phyloP scores from a whole-genome alignment of 2,113 vertebrate species.

The Crotalus tigris region DNA sequence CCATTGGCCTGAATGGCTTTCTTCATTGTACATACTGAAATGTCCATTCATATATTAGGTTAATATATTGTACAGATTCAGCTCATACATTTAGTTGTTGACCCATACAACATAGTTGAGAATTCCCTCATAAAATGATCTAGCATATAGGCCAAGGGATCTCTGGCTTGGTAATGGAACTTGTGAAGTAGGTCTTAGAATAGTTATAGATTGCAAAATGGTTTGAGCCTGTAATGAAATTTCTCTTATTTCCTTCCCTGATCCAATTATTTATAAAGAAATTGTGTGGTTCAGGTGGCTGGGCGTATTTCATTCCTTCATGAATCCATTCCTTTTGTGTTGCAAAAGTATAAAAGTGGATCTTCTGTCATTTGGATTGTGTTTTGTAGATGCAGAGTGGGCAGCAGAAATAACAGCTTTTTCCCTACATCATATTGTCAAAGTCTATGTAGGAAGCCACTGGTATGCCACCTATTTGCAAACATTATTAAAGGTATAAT shows the following conservation, averaged over 20 bases:
- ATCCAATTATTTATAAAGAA: not conserved
- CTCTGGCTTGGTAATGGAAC: not conserved
- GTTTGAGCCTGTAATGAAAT: not conserved
- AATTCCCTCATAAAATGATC: not conserved
- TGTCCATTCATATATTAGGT: not conserved
- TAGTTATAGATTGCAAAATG: not conserved
- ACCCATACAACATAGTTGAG: not conserved
- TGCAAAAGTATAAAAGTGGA: not conserved
- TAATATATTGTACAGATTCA: not conserved
- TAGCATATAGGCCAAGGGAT: not conserved
- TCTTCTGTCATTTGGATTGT: constrained; percentile 11
- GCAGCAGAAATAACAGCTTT: constrained; percentile 57
- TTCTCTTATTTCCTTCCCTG: not conserved
- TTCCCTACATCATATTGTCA: constrained; percentile 66
- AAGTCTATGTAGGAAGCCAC: constrained; percentile 70
- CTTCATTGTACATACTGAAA: not conserved
- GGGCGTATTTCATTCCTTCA: not conserved
- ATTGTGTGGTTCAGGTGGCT: not conserved
- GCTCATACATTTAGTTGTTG: not conserved
- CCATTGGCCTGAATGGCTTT: not conserved
- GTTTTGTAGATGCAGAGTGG: constrained; percentile 52
- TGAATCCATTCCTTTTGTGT: not conserved
- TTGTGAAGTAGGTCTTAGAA: not conserved
- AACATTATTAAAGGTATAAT: constrained; percentile 69
- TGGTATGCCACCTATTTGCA: constrained; percentile 73